Percentiles rank a stretch among this genome's conserved stretches.
Conservation (phyloP, 1,140 invertebrate genomes). For the Anthonomus grandis region DNA sequence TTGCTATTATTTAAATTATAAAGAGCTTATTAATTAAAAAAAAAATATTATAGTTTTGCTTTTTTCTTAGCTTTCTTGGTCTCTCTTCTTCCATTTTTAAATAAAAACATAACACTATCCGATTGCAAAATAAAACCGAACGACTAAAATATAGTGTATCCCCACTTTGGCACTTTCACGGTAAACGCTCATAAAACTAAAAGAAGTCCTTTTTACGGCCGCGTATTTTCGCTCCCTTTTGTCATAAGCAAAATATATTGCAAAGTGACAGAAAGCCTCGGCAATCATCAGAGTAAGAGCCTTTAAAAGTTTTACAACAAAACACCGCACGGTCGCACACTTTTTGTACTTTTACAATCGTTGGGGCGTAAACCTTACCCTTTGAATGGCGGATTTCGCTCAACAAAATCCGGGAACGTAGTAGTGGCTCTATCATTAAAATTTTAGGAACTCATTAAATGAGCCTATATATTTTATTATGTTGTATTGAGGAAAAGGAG, state of each 20-base stretch:
- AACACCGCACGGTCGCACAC: background rate
- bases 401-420: no score
- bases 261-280: background rate
- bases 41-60: no score
- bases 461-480: no score
- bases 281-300: background rate
- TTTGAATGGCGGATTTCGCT: no score
- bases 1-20: no score
- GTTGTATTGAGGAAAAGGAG: no score
- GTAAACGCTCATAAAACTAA: background rate
- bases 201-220: background rate
- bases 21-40: no score
- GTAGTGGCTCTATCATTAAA: no score
- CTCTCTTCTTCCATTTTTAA: background rate
- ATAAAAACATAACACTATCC: no score
- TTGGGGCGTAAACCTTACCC: background rate
- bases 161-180: background rate
- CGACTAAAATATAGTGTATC: background rate
- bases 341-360: background rate
- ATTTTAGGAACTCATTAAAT: no score
- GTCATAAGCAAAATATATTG: background rate
- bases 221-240: background rate
- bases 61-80: background rate
- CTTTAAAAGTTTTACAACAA: background rate
- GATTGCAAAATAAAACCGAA: no score